A percentile compares a stretch with the other conserved stretches of the same genome.
These are phyloP conservation scores for Lamellibrachia columna DNA, from an alignment of 2,888 invertebrate genomes.

Conservation along the genomic window DNA sequence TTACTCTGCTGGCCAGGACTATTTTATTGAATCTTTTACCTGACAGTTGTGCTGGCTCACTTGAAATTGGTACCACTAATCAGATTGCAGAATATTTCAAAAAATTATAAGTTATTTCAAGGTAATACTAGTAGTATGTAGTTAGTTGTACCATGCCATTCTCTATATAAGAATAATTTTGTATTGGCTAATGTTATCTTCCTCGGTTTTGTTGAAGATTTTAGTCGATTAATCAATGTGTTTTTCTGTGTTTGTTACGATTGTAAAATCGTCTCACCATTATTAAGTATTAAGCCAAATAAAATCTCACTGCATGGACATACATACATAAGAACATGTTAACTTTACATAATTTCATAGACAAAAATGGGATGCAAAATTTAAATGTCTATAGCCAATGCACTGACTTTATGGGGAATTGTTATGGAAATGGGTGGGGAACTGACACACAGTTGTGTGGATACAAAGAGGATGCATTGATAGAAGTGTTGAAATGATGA, in stretches of 20 bases:
- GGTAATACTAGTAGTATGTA: background rate
- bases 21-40: background rate
- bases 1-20: background rate
- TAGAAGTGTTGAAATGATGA: background rate
- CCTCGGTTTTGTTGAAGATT: conserved; percentile 16
- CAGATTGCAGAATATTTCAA: conserved; percentile 9
- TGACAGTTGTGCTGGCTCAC: background rate
- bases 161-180: background rate
- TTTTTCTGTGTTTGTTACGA: background rate
- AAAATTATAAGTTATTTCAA: background rate
- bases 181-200: background rate
- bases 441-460: background rate
- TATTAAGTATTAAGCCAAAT: background rate
- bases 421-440: background rate
- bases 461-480: background rate
- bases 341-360: background rate
- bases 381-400: conserved; percentile 16
- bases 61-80: background rate
- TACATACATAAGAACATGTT: background rate
- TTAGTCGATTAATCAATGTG: background rate
- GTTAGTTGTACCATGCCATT: background rate
- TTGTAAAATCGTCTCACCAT: conserved; percentile 9
- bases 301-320: background rate
- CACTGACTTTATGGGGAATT: background rate
- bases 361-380: background rate